A percentile compares a stretch with the other conserved stretches of the same genome.
Conservation (phyloP, 2,888 invertebrate species). For the Gymnoscelis rufifasciata region DNA sequence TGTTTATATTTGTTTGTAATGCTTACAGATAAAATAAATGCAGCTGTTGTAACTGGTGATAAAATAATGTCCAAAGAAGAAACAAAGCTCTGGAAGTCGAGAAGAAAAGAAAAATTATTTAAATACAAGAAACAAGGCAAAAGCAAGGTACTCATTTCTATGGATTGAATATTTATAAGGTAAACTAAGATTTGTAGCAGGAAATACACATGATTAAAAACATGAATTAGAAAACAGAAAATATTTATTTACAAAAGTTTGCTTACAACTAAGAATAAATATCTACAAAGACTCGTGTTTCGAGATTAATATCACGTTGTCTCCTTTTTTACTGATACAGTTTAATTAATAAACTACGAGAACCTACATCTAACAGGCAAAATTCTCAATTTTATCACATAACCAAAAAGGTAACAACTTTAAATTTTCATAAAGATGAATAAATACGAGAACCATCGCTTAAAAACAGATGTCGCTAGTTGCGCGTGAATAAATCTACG, state of each 20-base stretch:
- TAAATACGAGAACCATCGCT: no score
- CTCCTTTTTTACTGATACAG: background rate
- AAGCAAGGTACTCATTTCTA: slow-evolving; percentile 47
- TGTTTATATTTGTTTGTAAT: background rate
- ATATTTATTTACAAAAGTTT: slow-evolving; percentile 52
- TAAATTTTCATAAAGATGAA: background rate
- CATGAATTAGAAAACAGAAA: slow-evolving; percentile 34
- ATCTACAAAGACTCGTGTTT: slow-evolving; percentile 42
- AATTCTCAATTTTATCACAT: no score
- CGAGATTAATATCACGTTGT: background rate
- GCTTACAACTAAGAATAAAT: slow-evolving; percentile 50
- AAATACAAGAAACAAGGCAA: slow-evolving; percentile 61
- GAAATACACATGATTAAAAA: slow-evolving; percentile 1
- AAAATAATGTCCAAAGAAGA: slow-evolving; percentile 70
- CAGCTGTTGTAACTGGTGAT: slow-evolving; percentile 61
- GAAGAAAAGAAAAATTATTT: slow-evolving; percentile 74
- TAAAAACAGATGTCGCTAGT: background rate
- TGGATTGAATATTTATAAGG: slow-evolving; percentile 15
- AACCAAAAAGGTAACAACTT: no score
- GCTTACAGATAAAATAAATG: slow-evolving; percentile 58
- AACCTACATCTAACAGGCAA: no score
- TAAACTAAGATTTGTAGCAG: no score
- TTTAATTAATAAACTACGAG: background rate
- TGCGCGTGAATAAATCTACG: background rate
- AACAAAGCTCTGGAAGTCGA: slow-evolving; percentile 73